Base-by-base conservation (phyloP, 2,888 invertebrate genomes). In the Rutpela maculata region DNA sequence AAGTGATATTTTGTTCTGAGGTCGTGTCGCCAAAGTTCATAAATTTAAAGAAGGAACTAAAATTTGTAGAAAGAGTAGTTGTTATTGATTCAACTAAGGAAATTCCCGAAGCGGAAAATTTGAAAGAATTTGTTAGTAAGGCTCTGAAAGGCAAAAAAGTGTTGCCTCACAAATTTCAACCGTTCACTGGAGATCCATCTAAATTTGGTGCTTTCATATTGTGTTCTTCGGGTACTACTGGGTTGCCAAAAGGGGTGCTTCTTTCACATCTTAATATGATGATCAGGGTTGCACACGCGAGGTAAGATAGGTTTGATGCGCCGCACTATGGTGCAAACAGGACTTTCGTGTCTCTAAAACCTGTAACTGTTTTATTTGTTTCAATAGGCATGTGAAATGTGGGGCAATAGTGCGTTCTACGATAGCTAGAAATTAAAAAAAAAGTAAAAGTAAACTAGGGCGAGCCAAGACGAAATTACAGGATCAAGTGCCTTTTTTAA, bases 201-300 rank as follows among this genome's bases (percentile, higher is more conserved):
- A 78, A 84, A 31, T 82, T 84, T 7, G 80, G 85, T 0, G 85
- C 86, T 5, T 82, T 85, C 31, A 83, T 88, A 35, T 68, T 94
- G 77, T 94, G 92, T 88, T 95, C 94, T 50, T 94, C 94, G 74
- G 95, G 95, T 63, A 95, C 95, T 0, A 92, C 93, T 17, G 95
- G 95, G 0, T 88, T 94, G 84, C 93, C 94, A 0, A 94, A 94
- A 88, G 94, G 93, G 43, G 93, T 94, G 1, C 90, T 92, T 88
- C 87, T 94, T 60, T 92, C 93, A 5, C 93, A 94, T 86, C 88
- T 90, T 73, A 94, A 94, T 73, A 56, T 86, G n/a, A 38, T 79
- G 19, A 68, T 74, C 9, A 74, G 81, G 55, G 57, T 78, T 15
- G 38, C 73, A 17, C 82, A 83, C n/a, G 72, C 76, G 1, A 68